Percentiles rank a stretch among this genome's conserved stretches.
phyloP scores from a whole-genome alignment of 2,113 vertebrate genomes.

The Mugil cephalus region DNA sequence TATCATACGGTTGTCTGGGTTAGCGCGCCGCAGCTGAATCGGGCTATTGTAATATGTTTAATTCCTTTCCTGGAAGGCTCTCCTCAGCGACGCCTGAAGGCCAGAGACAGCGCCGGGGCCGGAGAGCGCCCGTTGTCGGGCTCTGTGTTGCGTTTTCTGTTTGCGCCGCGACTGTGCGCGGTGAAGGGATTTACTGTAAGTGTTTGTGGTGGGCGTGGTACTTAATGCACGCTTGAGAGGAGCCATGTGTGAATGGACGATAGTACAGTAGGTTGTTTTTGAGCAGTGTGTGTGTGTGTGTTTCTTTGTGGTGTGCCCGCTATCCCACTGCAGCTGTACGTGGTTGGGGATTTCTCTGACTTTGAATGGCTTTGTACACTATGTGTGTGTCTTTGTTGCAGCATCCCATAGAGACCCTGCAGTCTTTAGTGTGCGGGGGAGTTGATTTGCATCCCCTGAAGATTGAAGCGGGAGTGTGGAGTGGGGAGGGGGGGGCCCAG shows the following conservation, averaged over 20 bases:
- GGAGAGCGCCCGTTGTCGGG: conserved; percentile 29
- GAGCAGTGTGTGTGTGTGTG: conserved; percentile 24
- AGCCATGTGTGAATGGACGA: conserved; percentile 63
- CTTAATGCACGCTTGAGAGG: conserved; percentile 45
- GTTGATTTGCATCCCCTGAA: conserved; percentile 62
- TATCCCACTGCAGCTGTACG: conserved; percentile 37
- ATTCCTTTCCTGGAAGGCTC: conserved; percentile 41
- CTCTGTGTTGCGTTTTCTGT: conserved; percentile 31
- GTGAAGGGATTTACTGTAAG: conserved; percentile 40
- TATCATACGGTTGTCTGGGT: conserved; percentile 10
- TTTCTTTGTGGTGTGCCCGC: conserved; percentile 34
- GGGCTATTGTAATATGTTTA: conserved; percentile 39
- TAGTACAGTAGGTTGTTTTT: conserved; percentile 42
- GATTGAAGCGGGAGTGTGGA: conserved; percentile 13
- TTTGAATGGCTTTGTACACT: conserved; percentile 10
- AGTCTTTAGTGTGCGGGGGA: conserved; percentile 40
- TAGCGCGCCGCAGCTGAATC: conserved; percentile 11
- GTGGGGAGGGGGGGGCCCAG: conserved; percentile 31
- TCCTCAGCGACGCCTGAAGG: conserved; percentile 17
- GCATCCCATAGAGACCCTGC: conserved; percentile 46
- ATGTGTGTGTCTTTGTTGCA: conserved; percentile 59
- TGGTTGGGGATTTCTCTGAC: conserved; percentile 33
- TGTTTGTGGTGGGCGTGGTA: conserved; percentile 62
- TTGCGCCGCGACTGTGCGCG: conserved; percentile 2
- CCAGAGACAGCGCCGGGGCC: conserved; percentile 30